phyloP scores from a whole-genome alignment of 2,113 vertebrate species.

The Hemiscyllium ocellatum region DNA sequence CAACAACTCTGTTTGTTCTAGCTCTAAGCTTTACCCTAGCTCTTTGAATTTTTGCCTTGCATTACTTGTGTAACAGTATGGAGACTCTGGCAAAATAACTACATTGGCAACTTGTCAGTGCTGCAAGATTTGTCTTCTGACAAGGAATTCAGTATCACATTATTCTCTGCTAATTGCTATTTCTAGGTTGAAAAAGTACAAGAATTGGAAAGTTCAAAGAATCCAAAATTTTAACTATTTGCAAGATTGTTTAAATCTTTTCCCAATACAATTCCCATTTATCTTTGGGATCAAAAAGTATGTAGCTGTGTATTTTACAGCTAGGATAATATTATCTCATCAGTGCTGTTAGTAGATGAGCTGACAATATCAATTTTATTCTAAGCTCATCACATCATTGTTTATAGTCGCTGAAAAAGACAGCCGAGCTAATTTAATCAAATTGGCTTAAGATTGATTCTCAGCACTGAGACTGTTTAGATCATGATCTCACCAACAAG shows the following conservation, averaged over 20 bases:
- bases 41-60: too few species aligned
- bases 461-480: background rate
- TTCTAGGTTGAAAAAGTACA: background rate
- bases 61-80: background rate
- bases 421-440: slow-evolving; percentile 17
- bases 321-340: background rate
- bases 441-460: slow-evolving; percentile 9
- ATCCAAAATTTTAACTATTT: background rate
- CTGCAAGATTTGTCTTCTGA: background rate
- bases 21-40: too few species aligned
- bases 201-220: background rate
- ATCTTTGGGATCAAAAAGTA: background rate
- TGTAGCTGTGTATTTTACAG: background rate
- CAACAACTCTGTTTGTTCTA: too few species aligned
- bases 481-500: background rate
- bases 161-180: background rate
- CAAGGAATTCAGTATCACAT: background rate
- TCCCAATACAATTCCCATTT: background rate
- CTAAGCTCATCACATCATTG: slow-evolving; percentile 4
- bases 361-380: slow-evolving; percentile 19
- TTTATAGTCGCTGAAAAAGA: background rate
- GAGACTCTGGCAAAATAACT: background rate
- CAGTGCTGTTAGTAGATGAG: slow-evolving; percentile 2
- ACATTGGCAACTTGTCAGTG: background rate
- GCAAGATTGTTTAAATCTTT: background rate